phyloP scores from a whole-genome alignment of 2,888 invertebrate species.

The Cacoxenus indagator region DNA sequence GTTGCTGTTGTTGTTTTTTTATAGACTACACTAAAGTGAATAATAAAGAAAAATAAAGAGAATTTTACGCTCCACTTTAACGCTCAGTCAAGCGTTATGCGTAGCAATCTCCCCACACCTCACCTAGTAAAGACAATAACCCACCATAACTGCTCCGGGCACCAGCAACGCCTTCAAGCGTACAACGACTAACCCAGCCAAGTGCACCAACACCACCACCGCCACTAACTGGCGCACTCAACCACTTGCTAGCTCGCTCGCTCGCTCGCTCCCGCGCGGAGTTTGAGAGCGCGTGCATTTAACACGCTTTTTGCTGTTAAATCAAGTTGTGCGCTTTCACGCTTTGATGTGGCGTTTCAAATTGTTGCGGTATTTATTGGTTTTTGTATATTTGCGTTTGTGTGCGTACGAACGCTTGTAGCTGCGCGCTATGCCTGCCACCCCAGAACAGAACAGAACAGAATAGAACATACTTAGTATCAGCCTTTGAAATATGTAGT shows the following conservation, averaged over 20 bases:
- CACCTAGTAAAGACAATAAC: neutral
- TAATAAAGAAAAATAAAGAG: too few relatives aligned
- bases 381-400: slow-evolving; percentile 33
- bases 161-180: too few relatives aligned
- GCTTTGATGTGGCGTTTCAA: slow-evolving; percentile 65
- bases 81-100: slow-evolving; percentile 60
- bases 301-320: slow-evolving; percentile 40
- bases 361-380: slow-evolving; percentile 61
- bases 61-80: too few relatives aligned
- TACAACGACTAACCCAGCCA: slow-evolving; percentile 11
- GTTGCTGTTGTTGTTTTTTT: slow-evolving; percentile 38
- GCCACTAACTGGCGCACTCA: neutral
- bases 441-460: neutral
- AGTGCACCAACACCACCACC: slow-evolving; percentile 16
- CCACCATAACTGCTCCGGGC: too few relatives aligned
- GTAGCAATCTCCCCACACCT: slow-evolving; percentile 40
- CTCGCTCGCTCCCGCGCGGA: neutral
- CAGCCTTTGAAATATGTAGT: too few relatives aligned
- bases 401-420: slow-evolving; percentile 17
- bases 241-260: slow-evolving; percentile 31
- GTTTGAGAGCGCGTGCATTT: neutral
- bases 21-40: too few relatives aligned
- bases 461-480: neutral
- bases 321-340: slow-evolving; percentile 44
- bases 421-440: too few relatives aligned